Conservation (phyloP, 2,113 vertebrate genomes). For the Canis aureus region DNA sequence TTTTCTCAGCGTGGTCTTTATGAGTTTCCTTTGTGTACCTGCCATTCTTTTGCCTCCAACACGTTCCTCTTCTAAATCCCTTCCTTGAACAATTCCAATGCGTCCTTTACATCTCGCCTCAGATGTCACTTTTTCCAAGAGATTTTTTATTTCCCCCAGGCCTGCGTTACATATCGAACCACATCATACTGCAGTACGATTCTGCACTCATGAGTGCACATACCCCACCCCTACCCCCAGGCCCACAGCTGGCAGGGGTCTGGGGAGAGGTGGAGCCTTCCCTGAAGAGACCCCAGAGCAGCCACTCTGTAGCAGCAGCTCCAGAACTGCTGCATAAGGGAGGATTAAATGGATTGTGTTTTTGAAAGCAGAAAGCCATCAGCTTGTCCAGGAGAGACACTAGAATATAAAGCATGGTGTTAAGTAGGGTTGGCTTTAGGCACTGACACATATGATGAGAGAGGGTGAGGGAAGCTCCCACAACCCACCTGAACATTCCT, state of each 20-base stretch:
- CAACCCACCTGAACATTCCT: neutral
- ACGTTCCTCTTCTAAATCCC: fast-evolving
- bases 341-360: neutral
- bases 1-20: neutral
- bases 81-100: neutral
- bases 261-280: neutral
- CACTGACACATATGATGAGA: neutral
- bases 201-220: neutral
- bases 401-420: no score
- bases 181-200: fast-evolving
- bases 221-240: no score
- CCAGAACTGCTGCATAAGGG: neutral
- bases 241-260: neutral
- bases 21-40: neutral
- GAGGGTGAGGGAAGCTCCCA: neutral
- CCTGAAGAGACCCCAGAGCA: neutral
- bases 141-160: neutral
- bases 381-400: neutral
- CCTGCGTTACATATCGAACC: neutral
- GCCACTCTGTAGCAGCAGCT: neutral
- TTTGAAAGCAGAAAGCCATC: neutral
- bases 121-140: neutral
- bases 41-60: neutral
- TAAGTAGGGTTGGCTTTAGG: neutral
- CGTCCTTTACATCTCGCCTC: neutral